Base-by-base conservation (phyloP, 2,113 vertebrate genomes). In the Stegastes partitus region DNA sequence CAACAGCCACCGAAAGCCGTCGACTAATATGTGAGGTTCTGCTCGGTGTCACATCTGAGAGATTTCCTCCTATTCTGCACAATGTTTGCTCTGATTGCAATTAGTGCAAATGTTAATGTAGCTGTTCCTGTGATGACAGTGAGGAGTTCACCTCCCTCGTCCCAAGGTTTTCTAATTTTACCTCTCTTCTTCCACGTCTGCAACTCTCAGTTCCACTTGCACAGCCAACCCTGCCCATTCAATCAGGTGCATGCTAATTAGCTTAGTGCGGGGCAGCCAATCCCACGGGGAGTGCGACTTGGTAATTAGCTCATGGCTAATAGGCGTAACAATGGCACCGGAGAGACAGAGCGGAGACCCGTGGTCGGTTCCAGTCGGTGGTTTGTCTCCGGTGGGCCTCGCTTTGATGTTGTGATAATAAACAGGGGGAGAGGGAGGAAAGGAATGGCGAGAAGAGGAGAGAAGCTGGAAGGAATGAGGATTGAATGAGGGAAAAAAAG, bases 291-390 rank as follows among this genome's bases (percentile, higher is more conserved):
- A 56, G 81, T 3, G 47, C 53, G 44, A 5, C 28, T 3, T 59
- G 72, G 65, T 82, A 86, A 91, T 90, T 90, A 83, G 57, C 83
- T 71, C 0, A 9, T 58, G 73, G 73, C 62, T 91, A 88, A 85
- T 82, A 82, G 79, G 74, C 67, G 59, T 53, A 74, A 69, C 74
- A 34, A 9, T 47, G 75, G 62, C 59, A 69, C 72, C 1, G 0
- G 18, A 53, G 79, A 79, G 82, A 44, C 42, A 18, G 73, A 77
- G 63, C 31, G 76, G 65, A 65, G 82, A 74, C 73, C 47, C 23
- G 61, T 45, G 10, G 74, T 58, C 25, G 25, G 39, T 25, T 68
- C 69, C 79, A 82, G 75, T 72, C 78, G 21, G 37, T 15, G 45
- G 71, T 56, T 71, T 80, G 69, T 74, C 69, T 80, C 70, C 23